Conservation (phyloP, 1,140 invertebrate species). For the Tetramorium alpestre region DNA sequence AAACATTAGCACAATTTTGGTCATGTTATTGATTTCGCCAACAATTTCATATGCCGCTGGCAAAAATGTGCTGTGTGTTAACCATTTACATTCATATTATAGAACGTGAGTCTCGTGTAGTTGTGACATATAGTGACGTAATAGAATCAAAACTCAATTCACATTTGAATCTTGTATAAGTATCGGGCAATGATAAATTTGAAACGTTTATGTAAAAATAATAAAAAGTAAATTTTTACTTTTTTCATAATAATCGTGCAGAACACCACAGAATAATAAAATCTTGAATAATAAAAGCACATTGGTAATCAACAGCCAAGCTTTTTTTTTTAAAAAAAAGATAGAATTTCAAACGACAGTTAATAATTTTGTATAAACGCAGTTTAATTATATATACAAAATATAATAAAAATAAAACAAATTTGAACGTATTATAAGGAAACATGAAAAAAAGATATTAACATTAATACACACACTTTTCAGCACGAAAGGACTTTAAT, state of each 20-base stretch:
- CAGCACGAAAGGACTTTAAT: background rate
- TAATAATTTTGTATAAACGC: background rate
- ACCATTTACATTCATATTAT: background rate
- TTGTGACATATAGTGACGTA: conserved; percentile 30
- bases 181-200: conserved; percentile 5
- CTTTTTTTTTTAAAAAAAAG: background rate
- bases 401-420: background rate
- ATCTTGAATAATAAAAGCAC: background rate
- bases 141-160: conserved; percentile 36
- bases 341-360: background rate
- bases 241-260: background rate
- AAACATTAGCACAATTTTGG: conserved; percentile 40
- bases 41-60: conserved; percentile 20
- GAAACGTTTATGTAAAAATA: background rate
- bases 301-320: background rate
- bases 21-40: conserved; percentile 12
- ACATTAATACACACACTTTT: background rate
- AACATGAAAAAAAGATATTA: background rate
- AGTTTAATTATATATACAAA: background rate
- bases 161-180: conserved; percentile 2
- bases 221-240: background rate
- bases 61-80: conserved; percentile 11
- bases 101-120: background rate
- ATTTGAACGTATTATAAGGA: background rate
- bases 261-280: background rate